Evolutionary conservation across 1,140 invertebrate genomes (phyloP), one percentile per base, ranked within the genome.

Genomic region (Sipha flava): DNA sequence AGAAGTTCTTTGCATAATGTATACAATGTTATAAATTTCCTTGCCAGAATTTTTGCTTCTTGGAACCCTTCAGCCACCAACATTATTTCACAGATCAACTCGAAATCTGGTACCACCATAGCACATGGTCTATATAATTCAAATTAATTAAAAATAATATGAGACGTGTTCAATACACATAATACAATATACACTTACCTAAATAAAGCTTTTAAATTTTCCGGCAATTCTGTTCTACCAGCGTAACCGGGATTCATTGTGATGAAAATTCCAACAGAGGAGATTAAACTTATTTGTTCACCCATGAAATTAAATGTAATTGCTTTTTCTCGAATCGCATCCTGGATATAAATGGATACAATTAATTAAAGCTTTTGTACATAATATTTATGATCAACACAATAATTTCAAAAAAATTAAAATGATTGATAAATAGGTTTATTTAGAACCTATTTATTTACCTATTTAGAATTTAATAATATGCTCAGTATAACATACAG

Each of bases 221-320:
- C 93, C 0, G 93, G 93, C 37, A 94, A 85, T 86, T 98, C 96
- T 0, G 96, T 97, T 83, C 95, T 89, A 2, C 96, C 96, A 26
- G 96, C 96, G 85, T 98, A 98, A 37, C 96, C 94, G 7, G 96
- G 96, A 89, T 98, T 98, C 96, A 98, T 98, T 1, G 96, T 98
- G 64, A 98, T 98, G 83, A 98, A 98, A 82, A 98, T 93, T 9
- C 96, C 96, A 9, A 98, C 95, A 1, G 93, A 92, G 1, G 93
- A 89, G 14, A 91, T 90, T 77, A 98, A 85, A 0, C 87, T 88
- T 82, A 98, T 98, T 29, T 89, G 91, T 85, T 98, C 96, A 10
- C 96, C 96, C 91, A 97, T 94, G 84, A 98, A 98, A 85, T 96
- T 95, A 83, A 98, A 98, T 10, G 86, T 89, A 0, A 88, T 85